Evolutionary conservation across 2,888 invertebrate genomes (phyloP).

Genomic region (Dolichomitus sp.): DNA sequence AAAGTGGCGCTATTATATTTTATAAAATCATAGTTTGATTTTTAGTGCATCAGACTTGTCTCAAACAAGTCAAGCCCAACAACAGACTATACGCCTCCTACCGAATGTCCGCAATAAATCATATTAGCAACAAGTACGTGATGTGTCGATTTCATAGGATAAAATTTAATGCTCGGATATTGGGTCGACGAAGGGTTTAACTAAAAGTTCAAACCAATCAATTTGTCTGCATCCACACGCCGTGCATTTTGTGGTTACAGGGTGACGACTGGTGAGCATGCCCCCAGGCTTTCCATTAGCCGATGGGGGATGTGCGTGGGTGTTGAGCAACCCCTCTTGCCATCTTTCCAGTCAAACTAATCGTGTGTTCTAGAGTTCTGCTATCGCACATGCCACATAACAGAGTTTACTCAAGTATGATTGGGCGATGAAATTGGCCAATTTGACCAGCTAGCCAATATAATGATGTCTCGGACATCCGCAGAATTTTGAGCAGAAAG

Average conservation of each 20-base stretch:
- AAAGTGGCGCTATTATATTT: too few relatives aligned
- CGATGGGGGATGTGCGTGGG: constrained; percentile 24
- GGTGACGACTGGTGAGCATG: constrained; percentile 59
- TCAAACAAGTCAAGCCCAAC: too few relatives aligned
- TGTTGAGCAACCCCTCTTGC: constrained; percentile 27
- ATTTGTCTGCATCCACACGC: constrained; percentile 40
- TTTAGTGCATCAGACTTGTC: too few relatives aligned
- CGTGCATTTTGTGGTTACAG: constrained; percentile 33
- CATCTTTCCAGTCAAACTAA: constrained; percentile 19
- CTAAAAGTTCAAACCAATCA: constrained; percentile 71
- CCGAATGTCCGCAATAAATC: background rate
- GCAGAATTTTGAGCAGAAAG: background rate
- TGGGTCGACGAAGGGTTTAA: constrained; percentile 68
- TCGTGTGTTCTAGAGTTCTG: constrained; percentile 17
- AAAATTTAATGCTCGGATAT: background rate
- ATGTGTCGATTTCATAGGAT: constrained; percentile 6
- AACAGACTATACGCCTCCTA: background rate
- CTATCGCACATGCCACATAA: constrained; percentile 31
- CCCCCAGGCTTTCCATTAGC: constrained; percentile 74
- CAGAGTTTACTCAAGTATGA: constrained; percentile 43
- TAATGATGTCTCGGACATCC: constrained; percentile 1
- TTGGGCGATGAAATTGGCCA: constrained; percentile 46
- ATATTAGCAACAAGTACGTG: background rate
- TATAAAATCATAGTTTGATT: too few relatives aligned
- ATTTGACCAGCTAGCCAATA: constrained; percentile 34